Conservation (phyloP, 2,113 vertebrate genomes). For the Clarias macrocephalus region DNA sequence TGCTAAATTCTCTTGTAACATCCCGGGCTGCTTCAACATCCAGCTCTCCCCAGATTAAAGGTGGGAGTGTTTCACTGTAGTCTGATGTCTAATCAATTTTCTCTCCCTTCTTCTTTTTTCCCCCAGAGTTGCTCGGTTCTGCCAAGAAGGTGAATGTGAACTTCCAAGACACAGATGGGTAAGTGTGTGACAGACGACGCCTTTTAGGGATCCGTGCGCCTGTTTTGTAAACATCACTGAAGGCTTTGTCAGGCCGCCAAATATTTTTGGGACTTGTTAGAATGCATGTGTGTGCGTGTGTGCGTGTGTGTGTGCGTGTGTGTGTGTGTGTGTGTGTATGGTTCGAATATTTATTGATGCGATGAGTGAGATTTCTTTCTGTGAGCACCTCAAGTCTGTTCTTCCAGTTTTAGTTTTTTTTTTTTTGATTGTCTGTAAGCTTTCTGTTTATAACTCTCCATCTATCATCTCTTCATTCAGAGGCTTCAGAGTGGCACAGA, state of each 20-base stretch:
- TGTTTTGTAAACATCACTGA: conserved; percentile 37
- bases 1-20: background rate
- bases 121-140: conserved; percentile 76
- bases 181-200: conserved; percentile 60
- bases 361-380: background rate
- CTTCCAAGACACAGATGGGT: conserved; percentile 79
- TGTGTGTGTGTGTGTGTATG: conserved; percentile 7
- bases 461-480: background rate
- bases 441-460: background rate
- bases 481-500: background rate
- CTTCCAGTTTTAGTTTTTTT: background rate
- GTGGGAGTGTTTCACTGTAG: background rate
- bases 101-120: conserved; percentile 47
- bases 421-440: background rate
- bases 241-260: conserved; percentile 37
- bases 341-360: conserved; percentile 10
- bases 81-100: conserved; percentile 6
- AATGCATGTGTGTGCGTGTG: background rate
- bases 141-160: conserved; percentile 78
- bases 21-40: background rate
- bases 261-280: conserved; percentile 17
- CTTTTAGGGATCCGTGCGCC: conserved; percentile 20
- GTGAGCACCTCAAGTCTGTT: background rate
- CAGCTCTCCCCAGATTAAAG: background rate
- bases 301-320: conserved; percentile 13